Base-by-base conservation (phyloP, 1,140 invertebrate genomes). In the Triops cancriformis region DNA sequence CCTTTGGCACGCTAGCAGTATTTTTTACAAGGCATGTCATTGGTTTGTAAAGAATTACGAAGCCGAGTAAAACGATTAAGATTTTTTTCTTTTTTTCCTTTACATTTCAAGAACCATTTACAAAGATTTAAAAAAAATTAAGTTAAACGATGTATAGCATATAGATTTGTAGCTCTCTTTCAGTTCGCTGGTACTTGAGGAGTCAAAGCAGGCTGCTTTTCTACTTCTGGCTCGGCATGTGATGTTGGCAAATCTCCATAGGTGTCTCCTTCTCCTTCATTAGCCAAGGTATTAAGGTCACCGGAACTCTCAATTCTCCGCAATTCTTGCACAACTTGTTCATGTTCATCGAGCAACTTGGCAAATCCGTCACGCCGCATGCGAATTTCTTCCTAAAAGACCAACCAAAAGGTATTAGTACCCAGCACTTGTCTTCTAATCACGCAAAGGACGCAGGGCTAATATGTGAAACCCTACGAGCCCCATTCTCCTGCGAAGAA, bases 341-440 rank as follows among this genome's bases (percentile, higher is more conserved):
- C 78, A 73, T 79, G 78, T 31, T 79, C 78, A 64, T 79, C 78
- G 5, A 79, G 75, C 6, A 79, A 76, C 37, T 76, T 75, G 23
- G 78, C 78, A 31, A 79, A 79, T 77, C 76, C 78, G 37, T 79
- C 72, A 9, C 78, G 75, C 23, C 78, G 74, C n/a, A 77, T 51
- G 31, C 51, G 75, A 5, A 79, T 73, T 42, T 79, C 78, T 6
- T 79, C 78, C 78, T 79, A 45, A 37, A 28, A 73, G 37, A 73
- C 28, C 31, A 76, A 26, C 11, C n/a, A 45, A 26, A 28, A 41
- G n/a, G 76, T 18, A 31, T 77, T 51, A 43, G 18, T 43, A 51
- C 31, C 27, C 27, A 5, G 14, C 27, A 23, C 51, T 72, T 3
- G 12, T 14, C 14, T 23, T 4, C 64, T 26, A 23, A 74, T 18